Base-by-base conservation (phyloP, 2,113 vertebrate species). In the Nothoprocta perdicaria region DNA sequence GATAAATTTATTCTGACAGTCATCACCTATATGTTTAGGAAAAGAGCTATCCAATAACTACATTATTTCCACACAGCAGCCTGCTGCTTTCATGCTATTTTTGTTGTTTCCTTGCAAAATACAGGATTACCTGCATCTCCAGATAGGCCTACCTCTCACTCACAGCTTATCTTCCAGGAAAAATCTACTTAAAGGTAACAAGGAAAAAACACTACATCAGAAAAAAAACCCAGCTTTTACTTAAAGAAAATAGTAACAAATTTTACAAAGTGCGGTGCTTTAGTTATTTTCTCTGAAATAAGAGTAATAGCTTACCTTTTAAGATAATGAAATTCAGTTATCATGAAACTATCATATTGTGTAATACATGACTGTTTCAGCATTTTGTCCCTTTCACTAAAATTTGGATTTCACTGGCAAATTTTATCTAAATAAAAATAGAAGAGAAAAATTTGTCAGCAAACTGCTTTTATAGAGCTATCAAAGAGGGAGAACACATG, bases 351-450 rank as follows among this genome's bases (percentile, higher is more conserved):
- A 92, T 93, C 96, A 90, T 80, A 89, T 88, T 82, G 61, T 66
- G 66, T 89, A 94, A 97, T 86, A 96, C 94, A 86, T 88, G 41
- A 97, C 91, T 94, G 95, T 94, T 96, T 92, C 92, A 81, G 63
- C 67, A 69, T 92, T 94, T 86, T 76, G 88, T 52, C 88, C 85
- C 88, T 71, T 89, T 57, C 82, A 77, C 84, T 90, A 66, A 95
- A 93, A 96, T 94, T 65, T 92, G 86, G 86, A 92, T 94, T 95
- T 60, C 75, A 77, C 38, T 86, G 85, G 80, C 65, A 94, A 96
- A 97, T 97, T 94, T 96, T 97, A 97, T 97, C 95, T 96, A 96
- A 95, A 94, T 89, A 97, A 86, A 94, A 96, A 90, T 71, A 71
- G 86, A 81, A 89, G 73, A 87, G 84, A 90, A 84, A 88, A 97